Evolutionary conservation across 2,888 invertebrate species (phyloP), one percentile per base, ranked within the genome.

Genomic region (Lordiphosa andalusiaca): DNA sequence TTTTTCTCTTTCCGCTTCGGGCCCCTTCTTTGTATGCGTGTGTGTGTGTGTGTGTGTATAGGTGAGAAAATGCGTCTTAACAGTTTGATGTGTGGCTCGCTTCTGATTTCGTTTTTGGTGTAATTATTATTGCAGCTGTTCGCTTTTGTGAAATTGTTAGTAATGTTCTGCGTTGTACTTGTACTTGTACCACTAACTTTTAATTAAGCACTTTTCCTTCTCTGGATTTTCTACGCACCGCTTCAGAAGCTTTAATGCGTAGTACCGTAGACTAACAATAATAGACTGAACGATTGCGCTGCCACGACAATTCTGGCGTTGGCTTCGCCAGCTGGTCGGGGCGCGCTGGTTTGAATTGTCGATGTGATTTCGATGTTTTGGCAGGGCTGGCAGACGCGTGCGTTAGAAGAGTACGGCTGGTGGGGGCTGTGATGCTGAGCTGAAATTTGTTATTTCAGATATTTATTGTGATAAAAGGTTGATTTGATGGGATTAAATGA

Each of bases 11-110:
- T 51, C 60, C 42, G 59, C 54, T 71, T 53, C 53, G 53, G 82
- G 77, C 82, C 74, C 74, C 77, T 77, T 12, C 9, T 42, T 38
- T 13, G 50, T 66, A 69, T 70, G 67, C 61, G 61, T 60, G 39
- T 38, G 16, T 41, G 44, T 66, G 44, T 58, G 52, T 59, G 63
- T 58, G 42, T 63, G 38, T 71, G 85, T 80, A 70, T 85, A 63
- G 56, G 84, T 74, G 62, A 53, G 71, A 85, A 85, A 75, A 83
- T 85, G 76, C 85, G 78, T 80, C 80, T 78, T 85, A 78, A 47
- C 63, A 58, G 66, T 62, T 61, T 71, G 63, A 70, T 84, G 77
- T 36, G 46, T 50, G 64, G 61, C 51, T 54, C 25, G 46, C 41
- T 51, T 56, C 67, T 55, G 41, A 54, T 51, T 64, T 53, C 42